phyloP scores from a whole-genome alignment of 2,113 vertebrate genomes.

The Dipodomys spectabilis region DNA sequence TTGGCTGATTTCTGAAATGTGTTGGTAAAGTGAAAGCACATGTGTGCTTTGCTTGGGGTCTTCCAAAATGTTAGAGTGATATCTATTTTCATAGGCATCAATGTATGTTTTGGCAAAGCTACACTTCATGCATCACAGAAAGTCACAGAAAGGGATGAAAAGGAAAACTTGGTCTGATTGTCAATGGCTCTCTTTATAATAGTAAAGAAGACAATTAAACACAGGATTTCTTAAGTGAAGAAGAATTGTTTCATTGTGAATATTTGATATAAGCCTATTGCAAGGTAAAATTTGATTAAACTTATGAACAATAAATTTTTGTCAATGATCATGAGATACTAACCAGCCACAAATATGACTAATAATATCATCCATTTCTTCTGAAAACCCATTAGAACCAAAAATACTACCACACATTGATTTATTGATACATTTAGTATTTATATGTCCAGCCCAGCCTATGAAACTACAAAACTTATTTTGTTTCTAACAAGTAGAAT shows the following conservation, averaged over 20 bases:
- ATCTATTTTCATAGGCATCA: not conserved
- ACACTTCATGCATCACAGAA: not conserved
- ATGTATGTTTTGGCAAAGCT: not conserved
- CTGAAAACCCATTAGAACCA: not conserved
- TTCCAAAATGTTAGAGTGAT: not conserved
- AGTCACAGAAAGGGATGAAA: not conserved
- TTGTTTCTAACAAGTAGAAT: not conserved
- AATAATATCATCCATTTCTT: not conserved
- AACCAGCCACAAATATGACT: slow-evolving; percentile 3
- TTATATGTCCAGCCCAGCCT: not conserved
- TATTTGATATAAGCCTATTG: not conserved
- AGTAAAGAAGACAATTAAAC: too few species aligned
- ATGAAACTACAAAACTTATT: not conserved
- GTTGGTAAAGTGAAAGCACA: not conserved
- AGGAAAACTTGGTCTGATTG: not conserved
- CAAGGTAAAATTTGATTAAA: not conserved
- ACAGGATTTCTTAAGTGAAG: not conserved
- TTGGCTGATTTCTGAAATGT: not conserved
- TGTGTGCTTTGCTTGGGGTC: not conserved
- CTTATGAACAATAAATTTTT: not conserved
- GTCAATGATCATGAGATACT: not conserved
- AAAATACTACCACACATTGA: not conserved
- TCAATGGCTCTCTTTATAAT: too few species aligned
- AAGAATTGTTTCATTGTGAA: not conserved
- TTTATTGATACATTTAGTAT: not conserved